phyloP scores from a whole-genome alignment of 2,113 vertebrate genomes.

The Bubalus kerabau region DNA sequence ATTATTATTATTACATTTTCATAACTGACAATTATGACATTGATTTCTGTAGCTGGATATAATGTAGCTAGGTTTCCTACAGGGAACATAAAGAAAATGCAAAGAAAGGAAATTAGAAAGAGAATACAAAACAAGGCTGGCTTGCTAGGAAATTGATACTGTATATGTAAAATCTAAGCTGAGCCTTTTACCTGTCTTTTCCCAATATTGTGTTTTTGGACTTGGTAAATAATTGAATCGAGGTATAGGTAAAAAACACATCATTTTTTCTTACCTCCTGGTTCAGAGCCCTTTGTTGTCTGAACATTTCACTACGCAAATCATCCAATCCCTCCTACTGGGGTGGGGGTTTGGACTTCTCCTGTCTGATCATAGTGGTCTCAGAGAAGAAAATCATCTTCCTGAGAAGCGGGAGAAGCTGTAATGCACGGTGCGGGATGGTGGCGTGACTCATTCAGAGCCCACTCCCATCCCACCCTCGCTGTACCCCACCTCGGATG shows the following conservation, averaged over 20 bases:
- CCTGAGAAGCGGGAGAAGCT: not conserved
- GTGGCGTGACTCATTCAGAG: fast-evolving
- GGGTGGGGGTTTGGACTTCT: fast-evolving
- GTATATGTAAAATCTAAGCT: not conserved
- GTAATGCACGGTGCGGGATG: fast-evolving
- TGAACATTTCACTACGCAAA: not conserved
- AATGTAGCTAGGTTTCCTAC: not conserved
- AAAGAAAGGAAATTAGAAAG: not conserved
- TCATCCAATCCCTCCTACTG: no score
- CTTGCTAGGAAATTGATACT: not conserved
- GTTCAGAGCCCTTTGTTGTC: not conserved
- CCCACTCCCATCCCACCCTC: fast-evolving
- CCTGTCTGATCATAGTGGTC: no score
- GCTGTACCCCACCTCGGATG: fast-evolving
- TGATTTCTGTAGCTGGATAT: not conserved
- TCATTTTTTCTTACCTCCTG: not conserved
- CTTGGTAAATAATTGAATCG: not conserved
- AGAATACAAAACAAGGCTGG: not conserved
- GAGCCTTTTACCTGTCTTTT: not conserved
- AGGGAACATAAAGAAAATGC: not conserved
- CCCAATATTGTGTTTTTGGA: not conserved
- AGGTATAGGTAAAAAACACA: not conserved
- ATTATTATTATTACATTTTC: fast-evolving
- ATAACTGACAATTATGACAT: fast-evolving
- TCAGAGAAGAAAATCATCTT: fast-evolving